Base-by-base conservation (phyloP, 2,113 vertebrate genomes). In the Thinocorus orbignyianus region DNA sequence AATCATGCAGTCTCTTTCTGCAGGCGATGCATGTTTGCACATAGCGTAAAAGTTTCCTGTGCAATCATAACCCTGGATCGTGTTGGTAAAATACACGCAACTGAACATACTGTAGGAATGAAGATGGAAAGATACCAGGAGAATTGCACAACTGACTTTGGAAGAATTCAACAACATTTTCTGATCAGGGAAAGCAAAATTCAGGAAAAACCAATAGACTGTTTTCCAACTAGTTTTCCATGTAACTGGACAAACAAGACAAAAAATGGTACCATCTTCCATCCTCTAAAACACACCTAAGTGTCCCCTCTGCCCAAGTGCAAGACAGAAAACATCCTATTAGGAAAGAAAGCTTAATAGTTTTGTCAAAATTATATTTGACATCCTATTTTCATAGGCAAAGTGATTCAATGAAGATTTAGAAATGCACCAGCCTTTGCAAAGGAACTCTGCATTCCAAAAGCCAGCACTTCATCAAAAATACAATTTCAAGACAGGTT, bases 21-120 rank as follows among this genome's bases (percentile, higher is more conserved):
- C 0, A 3, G 44, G 65, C 2, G 5, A 24, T 7, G 13, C 3
- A 3, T 10, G 17, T 4, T 57, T 28, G 42, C 42, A 68, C 0
- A 1, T 3, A 41, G 7, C 0, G 1, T 2, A 37, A 7, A 44
- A 60, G 16, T 26, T 71, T 55, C 46, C 44, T 0, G 2, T 13
- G 18, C 39, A 19, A 60, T 19, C 3, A 3, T 22, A 60, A 37
- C 44, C 13, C 35, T 48, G 31, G 25, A 37, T 78, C 74, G 81
- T 44, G 23, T 73, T 61, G 77, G 37, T 46, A 64, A 81, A 91
- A 84, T 30, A 18, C 17, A 65, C 39, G 42, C 51, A 54, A 24
- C 39, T 42, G 37, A 60, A 35, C 10, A 16, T 10, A 44, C n/a
- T 9, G 44, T 6, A 49, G 57, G 64, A 71, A 57, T 4, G 17